These are phyloP conservation scores for Aphyosemion australe DNA, from an alignment of 2,113 vertebrate genomes.

Conservation along the genomic window DNA sequence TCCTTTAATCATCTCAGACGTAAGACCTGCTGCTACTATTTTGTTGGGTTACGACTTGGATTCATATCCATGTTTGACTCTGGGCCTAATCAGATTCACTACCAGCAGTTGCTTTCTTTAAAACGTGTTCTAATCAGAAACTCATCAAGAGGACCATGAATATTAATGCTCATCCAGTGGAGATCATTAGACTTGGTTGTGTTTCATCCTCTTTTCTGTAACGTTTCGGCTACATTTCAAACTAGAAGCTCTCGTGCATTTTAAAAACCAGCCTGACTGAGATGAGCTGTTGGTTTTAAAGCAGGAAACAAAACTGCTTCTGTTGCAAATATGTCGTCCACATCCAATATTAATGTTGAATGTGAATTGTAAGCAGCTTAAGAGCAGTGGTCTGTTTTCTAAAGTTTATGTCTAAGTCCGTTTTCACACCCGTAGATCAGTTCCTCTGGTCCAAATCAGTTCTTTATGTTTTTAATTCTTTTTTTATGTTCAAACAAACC, in stretches of 20 bases:
- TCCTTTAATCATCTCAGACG: neutral
- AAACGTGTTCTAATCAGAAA: constrained; percentile 34
- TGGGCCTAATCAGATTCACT: constrained; percentile 37
- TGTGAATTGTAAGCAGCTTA: constrained; percentile 12
- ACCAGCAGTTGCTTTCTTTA: constrained; percentile 19
- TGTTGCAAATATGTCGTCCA: constrained; percentile 16
- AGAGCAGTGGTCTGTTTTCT: neutral
- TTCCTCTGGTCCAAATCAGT: too few relatives aligned
- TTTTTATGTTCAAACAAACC: too few relatives aligned
- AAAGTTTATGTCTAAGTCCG: neutral
- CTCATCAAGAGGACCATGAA: constrained; percentile 28
- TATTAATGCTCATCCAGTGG: constrained; percentile 43
- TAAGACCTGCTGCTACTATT: neutral
- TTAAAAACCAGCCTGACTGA: constrained; percentile 26
- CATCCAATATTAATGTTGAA: constrained; percentile 51
- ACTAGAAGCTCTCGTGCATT: constrained; percentile 38
- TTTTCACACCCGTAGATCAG: too few relatives aligned
- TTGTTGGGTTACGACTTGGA: constrained; percentile 3
- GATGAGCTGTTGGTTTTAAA: neutral
- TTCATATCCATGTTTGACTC: constrained; percentile 40
- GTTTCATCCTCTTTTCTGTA: constrained; percentile 16
- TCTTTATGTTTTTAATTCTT: too few relatives aligned
- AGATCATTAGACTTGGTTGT: constrained; percentile 16
- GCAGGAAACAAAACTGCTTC: constrained; percentile 35
- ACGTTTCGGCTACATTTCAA: constrained; percentile 13